Evolutionary conservation across 1,140 invertebrate species (phyloP), one percentile per base, ranked within the genome.

Genomic region (Acromyrmex heyeri): DNA sequence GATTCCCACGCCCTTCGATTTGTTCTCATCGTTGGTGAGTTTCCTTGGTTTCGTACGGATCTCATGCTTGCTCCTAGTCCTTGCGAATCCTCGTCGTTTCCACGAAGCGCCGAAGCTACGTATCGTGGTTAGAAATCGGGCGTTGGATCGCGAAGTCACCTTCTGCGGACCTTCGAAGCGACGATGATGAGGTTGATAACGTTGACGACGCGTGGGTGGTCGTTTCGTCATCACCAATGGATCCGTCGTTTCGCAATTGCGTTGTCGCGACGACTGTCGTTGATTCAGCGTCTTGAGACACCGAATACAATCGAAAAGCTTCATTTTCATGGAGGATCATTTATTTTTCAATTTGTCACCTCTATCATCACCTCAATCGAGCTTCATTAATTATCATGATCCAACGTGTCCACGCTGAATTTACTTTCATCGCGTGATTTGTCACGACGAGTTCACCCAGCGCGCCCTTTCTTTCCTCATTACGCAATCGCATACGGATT

Each of bases 221-320:
- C 91, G 88, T 69, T 94, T 95, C 50, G 94, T 94, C 27, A 93
- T 93, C 16, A 94, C 89, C 61, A 95, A 75, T 2, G 94, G 93
- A 89, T 94, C 93, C 16, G 91, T 88, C 18, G 89, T 88, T 59
- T 93, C 91, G 38, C 87, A 30, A 59, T 69, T 14, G 30, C 48
- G 34, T 53, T 38, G 18, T 81, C 55, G 14, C 90, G 86, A 2
- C 85, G 48, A 53, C 88, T 18, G 12, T 88, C 88, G 16, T 87
- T 64, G 24, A 77, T 55, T 16, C 53, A 57, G 27, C 27, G 83
- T 81, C 3, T 78, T 65, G 3, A 95, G 67, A 75, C 95, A 95
- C 61, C 81, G 91, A 14, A 94, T 92, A 75, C 95, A 95, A 57
- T 88, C 77, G n/a, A 94, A 89, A 10, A 95, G 90, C 89, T 91